Evolutionary conservation across 2,113 vertebrate species (phyloP), one percentile per base, ranked within the genome.

Genomic region (Gopherus flavomarginatus): DNA sequence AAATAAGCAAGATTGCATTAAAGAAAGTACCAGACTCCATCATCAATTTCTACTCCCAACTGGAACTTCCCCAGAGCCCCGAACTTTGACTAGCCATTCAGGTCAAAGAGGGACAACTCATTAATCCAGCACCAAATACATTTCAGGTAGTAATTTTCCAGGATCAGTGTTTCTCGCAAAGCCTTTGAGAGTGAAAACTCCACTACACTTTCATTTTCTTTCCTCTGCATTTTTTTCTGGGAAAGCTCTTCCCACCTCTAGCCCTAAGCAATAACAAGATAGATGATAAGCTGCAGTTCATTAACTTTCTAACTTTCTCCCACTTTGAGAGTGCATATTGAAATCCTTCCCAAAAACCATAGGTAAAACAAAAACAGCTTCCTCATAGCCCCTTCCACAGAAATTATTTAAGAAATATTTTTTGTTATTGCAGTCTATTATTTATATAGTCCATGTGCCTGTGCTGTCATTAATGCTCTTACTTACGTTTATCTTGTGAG

Each of bases 181-280:
- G 54, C 5, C 42, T 42, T 56, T 69, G 42, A 89, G 31, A 85
- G 17, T 57, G 27, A 78, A 38, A 93, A 93, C 29, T 72, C 10
- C n/a, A 42, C 2, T 44, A 21, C 89, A 52, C 2, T 6, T 14
- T 9, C 29, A 0, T 3, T n/a, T 35, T 88, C 75, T 27, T 82
- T 88, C 49, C n/a, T 90, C 54, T 77, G 7, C 35, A 69, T 5
- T 89, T 94, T 91, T 85, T 29, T 27, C 50, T 93, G 13, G 29
- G 80, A 90, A 19, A 49, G 21, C n/a, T 95, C 82, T 72, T 69
- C 47, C 83, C 72, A 81, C 27, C 52, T 38, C 42, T 0, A 0
- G 35, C 11, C 10, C 62, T 29, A 13, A 82, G 19, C 62, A 89
- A 1, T 31, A 95, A 62, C 29, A 86, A 82, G 94, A 93, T 4